Evolutionary conservation across 64 coral and sea anemone genomes (phyloP).

Genomic region (Pachyseris speciosa): DNA sequence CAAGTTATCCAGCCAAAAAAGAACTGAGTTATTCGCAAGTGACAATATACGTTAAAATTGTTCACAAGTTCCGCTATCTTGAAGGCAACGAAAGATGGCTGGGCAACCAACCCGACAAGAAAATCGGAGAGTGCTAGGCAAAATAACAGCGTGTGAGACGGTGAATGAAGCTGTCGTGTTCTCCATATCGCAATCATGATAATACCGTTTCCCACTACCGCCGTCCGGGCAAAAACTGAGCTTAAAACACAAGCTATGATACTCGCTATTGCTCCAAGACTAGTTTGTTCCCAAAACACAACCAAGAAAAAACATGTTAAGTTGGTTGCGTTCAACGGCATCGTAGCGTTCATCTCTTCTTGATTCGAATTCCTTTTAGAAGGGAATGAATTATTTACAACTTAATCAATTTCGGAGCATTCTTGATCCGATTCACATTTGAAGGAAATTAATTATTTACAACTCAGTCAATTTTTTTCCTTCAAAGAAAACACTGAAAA

Average conservation of each 20-base stretch:
- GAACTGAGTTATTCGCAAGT: neutral
- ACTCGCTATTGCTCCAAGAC: neutral
- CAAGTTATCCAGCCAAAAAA: constrained; percentile 20
- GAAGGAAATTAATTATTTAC: no score
- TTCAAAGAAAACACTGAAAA: no score
- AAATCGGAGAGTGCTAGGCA: constrained; percentile 42
- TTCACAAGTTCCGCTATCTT: constrained; percentile 18
- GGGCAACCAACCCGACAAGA: constrained; percentile 22
- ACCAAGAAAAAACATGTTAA: constrained; percentile 12
- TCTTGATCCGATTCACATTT: no score
- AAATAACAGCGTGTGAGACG: constrained; percentile 16
- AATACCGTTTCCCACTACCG: constrained; percentile 26
- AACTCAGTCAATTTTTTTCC: no score
- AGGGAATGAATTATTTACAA: no score
- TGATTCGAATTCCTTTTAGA: no score
- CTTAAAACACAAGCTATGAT: neutral
- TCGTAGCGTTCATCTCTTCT: no score
- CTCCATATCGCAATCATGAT: constrained; percentile 46
- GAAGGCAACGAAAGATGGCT: constrained; percentile 30
- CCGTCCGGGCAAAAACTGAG: constrained; percentile 3
- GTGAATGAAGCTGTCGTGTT: neutral
- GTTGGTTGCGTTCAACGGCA: neutral
- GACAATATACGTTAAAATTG: neutral
- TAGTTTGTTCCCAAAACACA: neutral
- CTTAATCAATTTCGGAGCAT: no score